Evolutionary conservation across 1,140 invertebrate species (phyloP).

Genomic region (Limonius californicus): DNA sequence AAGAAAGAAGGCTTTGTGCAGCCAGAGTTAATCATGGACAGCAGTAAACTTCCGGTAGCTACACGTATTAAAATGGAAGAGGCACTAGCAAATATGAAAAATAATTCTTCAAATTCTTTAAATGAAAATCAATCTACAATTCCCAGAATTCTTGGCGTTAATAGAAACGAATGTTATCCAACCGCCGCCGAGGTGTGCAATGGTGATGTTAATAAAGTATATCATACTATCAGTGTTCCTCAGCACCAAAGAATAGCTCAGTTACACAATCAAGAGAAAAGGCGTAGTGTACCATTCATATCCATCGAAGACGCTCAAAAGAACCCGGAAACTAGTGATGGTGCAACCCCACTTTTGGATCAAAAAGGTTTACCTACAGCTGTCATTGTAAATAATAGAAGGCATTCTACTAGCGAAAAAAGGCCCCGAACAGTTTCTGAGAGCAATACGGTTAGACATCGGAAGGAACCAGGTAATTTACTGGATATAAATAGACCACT

Average conservation of each 20-base stretch:
- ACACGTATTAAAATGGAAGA: constrained; percentile 49
- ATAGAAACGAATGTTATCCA: constrained; percentile 70
- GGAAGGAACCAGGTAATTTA: constrained; percentile 36
- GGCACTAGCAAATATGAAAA: constrained; percentile 40
- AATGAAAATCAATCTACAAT: constrained; percentile 43
- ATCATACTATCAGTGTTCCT: constrained; percentile 42
- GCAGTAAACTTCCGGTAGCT: constrained; percentile 44
- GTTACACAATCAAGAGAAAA: constrained; percentile 29
- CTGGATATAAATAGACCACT: constrained; percentile 63
- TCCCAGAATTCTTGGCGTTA: constrained; percentile 58
- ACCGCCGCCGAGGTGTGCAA: constrained; percentile 60
- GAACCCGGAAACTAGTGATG: constrained; percentile 14
- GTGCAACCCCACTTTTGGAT: not conserved
- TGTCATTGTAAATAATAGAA: constrained; percentile 55
- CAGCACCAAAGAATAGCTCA: constrained; percentile 14
- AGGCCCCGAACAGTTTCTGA: constrained; percentile 51
- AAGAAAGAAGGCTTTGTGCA: constrained; percentile 23
- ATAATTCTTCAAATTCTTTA: constrained; percentile 14
- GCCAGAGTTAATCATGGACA: constrained; percentile 40
- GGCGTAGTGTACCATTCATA: constrained; percentile 39
- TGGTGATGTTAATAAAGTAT: constrained; percentile 39
- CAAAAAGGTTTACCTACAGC: not conserved
- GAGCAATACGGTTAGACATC: constrained; percentile 16
- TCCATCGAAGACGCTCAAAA: constrained; percentile 23
- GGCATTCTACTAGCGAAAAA: constrained; percentile 57